Evolutionary conservation across 2,797 vertebrate species (phyloP).

Genomic region (Alosa sapidissima): DNA sequence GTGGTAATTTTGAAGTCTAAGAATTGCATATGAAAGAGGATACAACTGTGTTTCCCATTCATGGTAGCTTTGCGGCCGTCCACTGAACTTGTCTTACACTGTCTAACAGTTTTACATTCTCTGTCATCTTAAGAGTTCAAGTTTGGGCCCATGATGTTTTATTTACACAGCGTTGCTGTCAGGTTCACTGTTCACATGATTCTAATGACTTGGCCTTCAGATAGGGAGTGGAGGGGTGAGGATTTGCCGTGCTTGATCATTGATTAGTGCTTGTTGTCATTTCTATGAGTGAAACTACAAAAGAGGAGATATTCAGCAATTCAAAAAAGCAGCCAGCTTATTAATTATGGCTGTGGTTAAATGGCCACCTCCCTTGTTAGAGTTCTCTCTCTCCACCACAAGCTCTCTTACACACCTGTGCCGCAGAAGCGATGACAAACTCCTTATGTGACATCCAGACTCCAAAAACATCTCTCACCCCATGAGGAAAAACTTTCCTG

Average conservation of each 20-base stretch:
- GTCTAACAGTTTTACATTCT: too few relatives aligned
- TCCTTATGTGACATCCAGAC: neutral
- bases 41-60: too few relatives aligned
- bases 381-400: neutral
- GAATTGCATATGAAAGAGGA: too few relatives aligned
- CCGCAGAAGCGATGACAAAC: neutral
- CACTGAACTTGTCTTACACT: too few relatives aligned
- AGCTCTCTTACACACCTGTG: neutral
- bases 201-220: neutral
- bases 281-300: neutral
- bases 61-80: too few relatives aligned
- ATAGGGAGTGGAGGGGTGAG: neutral
- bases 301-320: neutral
- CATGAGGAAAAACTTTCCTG: neutral
- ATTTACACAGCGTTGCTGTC: neutral
- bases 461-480: neutral
- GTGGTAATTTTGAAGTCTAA: too few relatives aligned
- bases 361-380: neutral
- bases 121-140: too few relatives aligned
- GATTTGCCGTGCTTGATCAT: neutral
- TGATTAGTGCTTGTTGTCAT: neutral
- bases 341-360: neutral
- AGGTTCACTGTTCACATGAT: too few relatives aligned
- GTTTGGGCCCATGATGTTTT: neutral
- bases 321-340: neutral